Conservation (phyloP, 2,113 vertebrate species). For the Elgaria multicarinata region DNA sequence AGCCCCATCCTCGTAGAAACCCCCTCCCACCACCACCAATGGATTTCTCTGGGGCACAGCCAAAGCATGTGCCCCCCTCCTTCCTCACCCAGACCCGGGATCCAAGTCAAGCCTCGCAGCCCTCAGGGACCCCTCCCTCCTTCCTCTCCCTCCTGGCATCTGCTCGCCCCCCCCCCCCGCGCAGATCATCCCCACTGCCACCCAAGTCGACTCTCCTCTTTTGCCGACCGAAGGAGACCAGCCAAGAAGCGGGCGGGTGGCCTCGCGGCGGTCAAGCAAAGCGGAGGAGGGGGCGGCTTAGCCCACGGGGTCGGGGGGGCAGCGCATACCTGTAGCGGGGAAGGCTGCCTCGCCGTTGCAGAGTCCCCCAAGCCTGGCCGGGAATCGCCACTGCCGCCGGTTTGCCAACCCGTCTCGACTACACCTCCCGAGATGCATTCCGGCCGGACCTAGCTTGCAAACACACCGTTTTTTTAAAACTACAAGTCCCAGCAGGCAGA, state of each 20-base stretch:
- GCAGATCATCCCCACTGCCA: neutral
- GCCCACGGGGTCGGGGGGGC: too few relatives aligned
- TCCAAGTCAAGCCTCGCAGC: neutral
- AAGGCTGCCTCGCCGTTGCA: neutral
- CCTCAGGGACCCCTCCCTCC: neutral
- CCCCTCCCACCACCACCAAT: too few relatives aligned
- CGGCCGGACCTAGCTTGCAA: neutral
- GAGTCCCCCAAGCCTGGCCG: neutral
- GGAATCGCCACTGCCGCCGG: neutral
- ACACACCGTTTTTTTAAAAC: neutral
- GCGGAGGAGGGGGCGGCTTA: neutral
- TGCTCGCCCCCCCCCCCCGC: neutral
- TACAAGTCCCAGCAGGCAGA: neutral
- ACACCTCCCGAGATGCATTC: constrained; percentile 9
- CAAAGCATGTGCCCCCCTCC: neutral
- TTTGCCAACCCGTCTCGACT: neutral
- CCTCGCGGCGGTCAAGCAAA: neutral
- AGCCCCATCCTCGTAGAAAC: too few relatives aligned
- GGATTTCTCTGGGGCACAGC: neutral
- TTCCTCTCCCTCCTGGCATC: neutral
- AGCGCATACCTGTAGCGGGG: constrained; percentile 1
- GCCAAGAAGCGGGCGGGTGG: neutral
- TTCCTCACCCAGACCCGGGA: neutral
- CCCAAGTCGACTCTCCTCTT: neutral
- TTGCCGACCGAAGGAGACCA: neutral